A percentile compares a stretch with the other conserved stretches of the same genome.
phyloP scores from a whole-genome alignment of 2,797 vertebrate species.

The Amphiprion clarkii region DNA sequence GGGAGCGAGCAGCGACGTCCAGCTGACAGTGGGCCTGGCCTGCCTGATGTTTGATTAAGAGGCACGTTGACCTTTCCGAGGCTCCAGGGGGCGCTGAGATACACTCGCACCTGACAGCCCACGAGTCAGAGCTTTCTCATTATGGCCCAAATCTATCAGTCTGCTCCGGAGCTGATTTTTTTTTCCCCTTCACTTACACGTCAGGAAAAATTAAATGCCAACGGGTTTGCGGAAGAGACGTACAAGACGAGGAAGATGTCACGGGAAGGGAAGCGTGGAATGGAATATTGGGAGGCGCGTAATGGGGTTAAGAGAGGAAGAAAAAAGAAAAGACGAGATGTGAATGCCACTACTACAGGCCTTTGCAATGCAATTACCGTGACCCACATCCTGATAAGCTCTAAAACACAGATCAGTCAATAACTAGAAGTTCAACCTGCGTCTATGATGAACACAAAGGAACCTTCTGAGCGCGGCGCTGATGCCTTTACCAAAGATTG shows the following conservation, averaged over 20 bases:
- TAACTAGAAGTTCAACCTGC: slow-evolving; percentile 25
- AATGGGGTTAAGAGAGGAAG: slow-evolving; percentile 2
- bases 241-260: slow-evolving; percentile 29
- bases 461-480: slow-evolving; percentile 22
- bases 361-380: background rate
- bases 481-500: slow-evolving; percentile 47
- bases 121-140: slow-evolving; percentile 68
- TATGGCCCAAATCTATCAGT: slow-evolving; percentile 77
- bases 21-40: slow-evolving; percentile 72
- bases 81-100: slow-evolving; percentile 78
- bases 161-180: slow-evolving; percentile 22
- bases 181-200: slow-evolving; percentile 34
- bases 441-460: slow-evolving; percentile 43
- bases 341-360: background rate
- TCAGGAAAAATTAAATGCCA: slow-evolving; percentile 49
- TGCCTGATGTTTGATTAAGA: slow-evolving; percentile 87
- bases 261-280: slow-evolving; percentile 23
- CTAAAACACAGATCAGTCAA: slow-evolving; percentile 33
- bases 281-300: background rate
- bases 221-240: slow-evolving; percentile 20
- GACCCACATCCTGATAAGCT: slow-evolving; percentile 14
- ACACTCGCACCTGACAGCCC: slow-evolving; percentile 74
- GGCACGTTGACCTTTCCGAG: slow-evolving; percentile 83
- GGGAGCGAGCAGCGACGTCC: slow-evolving; percentile 69
- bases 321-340: background rate